Base-by-base conservation (phyloP, 2,113 vertebrate genomes). In the Amphiprion percula region DNA sequence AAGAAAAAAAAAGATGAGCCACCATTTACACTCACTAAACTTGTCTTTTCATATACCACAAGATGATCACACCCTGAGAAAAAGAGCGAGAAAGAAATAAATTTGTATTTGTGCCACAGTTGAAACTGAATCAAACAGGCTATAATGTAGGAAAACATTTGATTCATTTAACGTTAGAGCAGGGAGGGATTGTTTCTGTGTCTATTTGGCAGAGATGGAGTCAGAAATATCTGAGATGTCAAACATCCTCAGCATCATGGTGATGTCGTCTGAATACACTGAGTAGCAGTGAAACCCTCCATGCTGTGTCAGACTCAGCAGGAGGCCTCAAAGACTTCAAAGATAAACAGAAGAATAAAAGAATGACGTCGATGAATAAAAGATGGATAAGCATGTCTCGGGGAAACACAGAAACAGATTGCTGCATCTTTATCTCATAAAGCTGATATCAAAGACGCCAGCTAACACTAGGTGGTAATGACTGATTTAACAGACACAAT, bases 301-400 rank as follows among this genome's bases (percentile, higher is more conserved):
- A 28, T 21, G 59, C 47, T 39, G 72, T 37, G 66, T 44, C 5
- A 6, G 50, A 61, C 55, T n/a, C 66, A 55, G 74, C 69, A 24
- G 58, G 69, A 72, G 52, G 46, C 15, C 56, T 26, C 41, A 65
- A 49, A 56, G 44, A 78, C 76, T 68, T 86, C 66, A 80, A 67
- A 77, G 68, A 55, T 62, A 68, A 80, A 67, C 50, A 55, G 16
- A 55, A 33, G 55, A 26, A 64, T 59, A 54, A 78, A 74, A 74
- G 53, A 71, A 66, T 17, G 60, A 83, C 37, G 50, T 0, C 3
- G 2, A 47, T 85, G 76, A 82, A 69, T 80, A 66, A 83, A 80
- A 66, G 46, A 85, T 62, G 52, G 50, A 37, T 5, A 21, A 54
- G 28, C 33, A 44, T 23, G 9, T 66, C 39, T 59, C 10, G 0